Base-by-base conservation (phyloP, 2,888 invertebrate genomes). In the Epirrita christyi region DNA sequence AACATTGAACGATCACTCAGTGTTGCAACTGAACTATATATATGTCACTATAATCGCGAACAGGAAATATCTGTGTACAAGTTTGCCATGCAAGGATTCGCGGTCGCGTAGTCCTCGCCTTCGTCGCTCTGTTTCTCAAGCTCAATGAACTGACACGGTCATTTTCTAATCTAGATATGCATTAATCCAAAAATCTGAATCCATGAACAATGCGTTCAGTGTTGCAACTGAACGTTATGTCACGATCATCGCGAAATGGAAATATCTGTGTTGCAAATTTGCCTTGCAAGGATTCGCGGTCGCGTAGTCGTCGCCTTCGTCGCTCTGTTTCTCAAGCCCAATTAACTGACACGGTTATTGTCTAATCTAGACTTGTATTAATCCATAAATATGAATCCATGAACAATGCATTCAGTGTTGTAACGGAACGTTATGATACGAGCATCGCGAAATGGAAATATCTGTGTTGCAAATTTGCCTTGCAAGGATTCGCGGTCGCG, bases 401-500 rank as follows among this genome's bases (percentile, higher is more conserved):
- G 43, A 41, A 48, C 28, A 21, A 61, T 61, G 61, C 61, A 55
- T 60, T 60, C 41, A 42, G 45, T 64, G 59, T 65, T 68, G 64
- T 58, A 67, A 65, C 11, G 34, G n/a, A 36, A 2, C 11, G 45
- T 81, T 78, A 78, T 64, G 55, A 76, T 78, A 78, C 56, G 11
- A 32, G 45, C 0, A n/a, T 13, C 28, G 48, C 34, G 49, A 41
- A 58, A 45, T 40, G 44, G 51, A n/a, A n/a, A n/a, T n/a, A n/a
- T n/a, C 14, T 36, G 55, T 78, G 71, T 70, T 61, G 80, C 55
- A 81, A 80, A 66, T 61, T 64, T 63, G 71, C 72, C 72, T 73
- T 73, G 72, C 68, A 72, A 76, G 76, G 80, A 78, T 76, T 76
- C 73, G 78, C 72, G 76, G 74, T 71, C 71, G 61, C 56, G 63